Evolutionary conservation across 2,113 vertebrate species (phyloP).

Genomic region (Cariama cristata): DNA sequence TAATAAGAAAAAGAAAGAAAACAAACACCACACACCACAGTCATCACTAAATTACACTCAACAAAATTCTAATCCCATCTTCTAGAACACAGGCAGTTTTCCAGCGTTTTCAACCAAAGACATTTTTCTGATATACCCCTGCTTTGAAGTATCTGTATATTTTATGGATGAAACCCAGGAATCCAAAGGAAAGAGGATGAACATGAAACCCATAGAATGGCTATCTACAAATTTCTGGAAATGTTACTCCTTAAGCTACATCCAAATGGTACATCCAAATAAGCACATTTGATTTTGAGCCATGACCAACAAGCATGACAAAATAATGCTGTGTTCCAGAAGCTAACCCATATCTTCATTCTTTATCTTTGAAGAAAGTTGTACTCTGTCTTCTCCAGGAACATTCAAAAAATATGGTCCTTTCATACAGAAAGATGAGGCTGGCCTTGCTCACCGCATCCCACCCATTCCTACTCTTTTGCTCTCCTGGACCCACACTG

Average conservation of each 20-base stretch:
- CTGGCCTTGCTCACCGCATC: neutral
- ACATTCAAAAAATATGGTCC: accelerated
- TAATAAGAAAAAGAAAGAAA: neutral
- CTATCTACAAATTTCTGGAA: neutral
- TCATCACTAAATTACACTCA: neutral
- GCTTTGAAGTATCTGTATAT: neutral
- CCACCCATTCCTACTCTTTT: neutral
- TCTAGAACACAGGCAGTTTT: neutral
- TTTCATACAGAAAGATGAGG: neutral
- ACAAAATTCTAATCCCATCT: neutral
- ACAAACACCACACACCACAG: neutral
- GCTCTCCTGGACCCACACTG: neutral
- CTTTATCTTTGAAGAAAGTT: neutral
- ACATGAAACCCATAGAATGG: neutral
- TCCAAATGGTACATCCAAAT: neutral
- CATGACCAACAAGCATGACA: neutral
- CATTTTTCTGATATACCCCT: neutral
- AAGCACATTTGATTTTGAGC: neutral
- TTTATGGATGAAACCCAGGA: neutral
- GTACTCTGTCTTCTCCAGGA: neutral
- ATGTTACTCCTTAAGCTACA: neutral
- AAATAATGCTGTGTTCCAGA: neutral
- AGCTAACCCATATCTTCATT: neutral
- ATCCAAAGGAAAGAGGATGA: neutral
- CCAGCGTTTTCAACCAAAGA: neutral